A percentile compares a stretch with the other conserved stretches of the same genome.
Evolutionary conservation across 2,113 vertebrate species (phyloP).

Genomic region (Pyxicephalus adspersus): DNA sequence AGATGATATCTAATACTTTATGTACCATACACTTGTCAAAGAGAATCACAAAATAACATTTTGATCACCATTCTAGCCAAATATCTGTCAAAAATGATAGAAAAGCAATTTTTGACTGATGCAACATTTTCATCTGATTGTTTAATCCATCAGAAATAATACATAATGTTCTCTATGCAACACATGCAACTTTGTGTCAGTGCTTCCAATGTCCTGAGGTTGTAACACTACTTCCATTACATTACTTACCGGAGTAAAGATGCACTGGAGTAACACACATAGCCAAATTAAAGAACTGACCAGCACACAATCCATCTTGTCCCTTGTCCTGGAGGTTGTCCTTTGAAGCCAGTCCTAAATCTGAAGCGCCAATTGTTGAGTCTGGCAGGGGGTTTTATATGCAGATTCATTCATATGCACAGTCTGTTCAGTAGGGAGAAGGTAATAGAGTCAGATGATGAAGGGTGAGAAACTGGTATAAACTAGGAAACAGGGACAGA

Average conservation of each 20-base stretch:
- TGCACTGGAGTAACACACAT: slow-evolving; percentile 21
- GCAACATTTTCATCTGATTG: too few species aligned
- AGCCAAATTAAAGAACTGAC: slow-evolving; percentile 5
- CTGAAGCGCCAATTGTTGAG: neutral
- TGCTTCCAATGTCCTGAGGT: neutral
- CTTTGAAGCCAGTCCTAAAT: slow-evolving; percentile 25
- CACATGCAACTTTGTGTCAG: too few species aligned
- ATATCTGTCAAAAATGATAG: too few species aligned
- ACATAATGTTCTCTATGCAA: too few species aligned
- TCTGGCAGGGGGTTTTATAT: neutral
- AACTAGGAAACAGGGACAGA: slow-evolving; percentile 7
- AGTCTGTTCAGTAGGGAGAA: slow-evolving; percentile 27
- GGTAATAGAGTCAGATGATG: slow-evolving; percentile 34
- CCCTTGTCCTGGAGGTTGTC: neutral
- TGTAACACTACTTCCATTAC: too few species aligned
- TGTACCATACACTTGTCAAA: too few species aligned
- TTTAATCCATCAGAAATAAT: too few species aligned
- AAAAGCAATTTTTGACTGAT: too few species aligned
- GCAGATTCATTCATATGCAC: slow-evolving; percentile 40
- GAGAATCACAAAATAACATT: too few species aligned
- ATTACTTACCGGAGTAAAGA: slow-evolving; percentile 45
- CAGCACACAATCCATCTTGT: slow-evolving; percentile 15
- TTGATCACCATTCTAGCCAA: too few species aligned
- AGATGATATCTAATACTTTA: too few species aligned
- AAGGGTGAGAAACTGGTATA: neutral